Base-by-base conservation (phyloP, 2,113 vertebrate genomes). In the Pangasianodon gigas region DNA sequence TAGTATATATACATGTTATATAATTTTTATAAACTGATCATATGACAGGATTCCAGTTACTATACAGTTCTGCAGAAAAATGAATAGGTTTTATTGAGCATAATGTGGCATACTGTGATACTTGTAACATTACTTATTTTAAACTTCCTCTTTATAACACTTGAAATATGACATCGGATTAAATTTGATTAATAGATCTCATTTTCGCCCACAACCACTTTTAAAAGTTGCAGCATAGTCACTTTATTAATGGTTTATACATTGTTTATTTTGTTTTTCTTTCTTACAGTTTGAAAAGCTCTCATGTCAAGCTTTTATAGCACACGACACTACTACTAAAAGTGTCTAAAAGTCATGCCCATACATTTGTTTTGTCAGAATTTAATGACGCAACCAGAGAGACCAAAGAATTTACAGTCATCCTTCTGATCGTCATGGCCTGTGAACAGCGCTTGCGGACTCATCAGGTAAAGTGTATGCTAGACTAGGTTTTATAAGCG, bases 361-460 rank as follows among this genome's bases (percentile, higher is more conserved):
- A 37, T 56, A 21, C 7, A 56, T 56, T 84, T 46, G 0, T 29
- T 84, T 44, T 46, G 6, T 62, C 18, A 37, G n/a, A 41, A 11
- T 24, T 62, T 29, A 46, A 41, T 26, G 10, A 84, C 9, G 6
- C 56, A 48, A 46, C 56, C 19, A 37, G 16, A 9, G 41, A 87
- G 77, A 58, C 51, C 41, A 81, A 67, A 52, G n/a, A 71, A 48
- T 52, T 84, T 13, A 19, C 56, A 24, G 24, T 6, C 14, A 48
- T 21, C n/a, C 21, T 58, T 62, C 26, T 48, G n/a, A 41, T 46
- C 44, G 41, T 62, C 1, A 96, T 96, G 96, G 93, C 95, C 0
- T 93, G 90, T 93, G 84, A 91, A 19, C 95, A 96, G 26, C 93
- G 89, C 90, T 32, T 91, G 44, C 92, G 91, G 52, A 51, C 86